Base-by-base conservation (phyloP, 2,888 invertebrate genomes). In the Tanypteryx hageni region DNA sequence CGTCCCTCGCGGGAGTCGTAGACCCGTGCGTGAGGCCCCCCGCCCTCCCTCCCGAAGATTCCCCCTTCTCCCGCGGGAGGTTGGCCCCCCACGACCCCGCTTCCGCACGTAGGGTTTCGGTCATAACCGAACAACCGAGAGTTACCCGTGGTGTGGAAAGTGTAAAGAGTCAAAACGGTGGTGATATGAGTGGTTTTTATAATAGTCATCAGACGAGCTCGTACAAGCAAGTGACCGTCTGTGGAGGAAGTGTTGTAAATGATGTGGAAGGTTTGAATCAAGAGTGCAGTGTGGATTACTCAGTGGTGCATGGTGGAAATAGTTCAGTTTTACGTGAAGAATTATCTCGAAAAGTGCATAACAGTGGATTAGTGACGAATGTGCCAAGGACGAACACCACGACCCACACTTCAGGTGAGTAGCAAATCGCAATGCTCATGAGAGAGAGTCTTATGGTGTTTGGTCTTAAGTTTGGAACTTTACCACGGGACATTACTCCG, bases 51-150 rank as follows among this genome's bases (percentile, higher is more conserved):
- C 27, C 85, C 31, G 89, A 68, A 61, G 85, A 76, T 76, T 27
- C 76, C 22, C 76, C 22, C 76, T 76, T 76, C 76, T 18, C 92
- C 58, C 68, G 68, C 83, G 92, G 61, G 85, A 76, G 92, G 64
- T 85, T 92, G 83, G 59, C 61, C 27, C 64, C 92, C 9, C 92
- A 86, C 82, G 85, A 92, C n/a, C 86, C 61, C n/a, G 81, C 64
- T 10, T 83, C 92, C n/a, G 92, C 92, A 64, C 94, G 94, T 92
- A 94, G 95, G 92, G 94, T 94, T 82, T 94, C 94, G 81, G 94
- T 94, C 83, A 95, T 94, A 59, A 94, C 95, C n/a, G 95, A 94
- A 93, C 94, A 94, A 14, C 89, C 89, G 31, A 89, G 89, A 56
- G n/a, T 93, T 58, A 58, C 93, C 92, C 91, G 91, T 76, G 58